Conservation (phyloP, 1,140 invertebrate genomes). For the Drosophila nannoptera region DNA sequence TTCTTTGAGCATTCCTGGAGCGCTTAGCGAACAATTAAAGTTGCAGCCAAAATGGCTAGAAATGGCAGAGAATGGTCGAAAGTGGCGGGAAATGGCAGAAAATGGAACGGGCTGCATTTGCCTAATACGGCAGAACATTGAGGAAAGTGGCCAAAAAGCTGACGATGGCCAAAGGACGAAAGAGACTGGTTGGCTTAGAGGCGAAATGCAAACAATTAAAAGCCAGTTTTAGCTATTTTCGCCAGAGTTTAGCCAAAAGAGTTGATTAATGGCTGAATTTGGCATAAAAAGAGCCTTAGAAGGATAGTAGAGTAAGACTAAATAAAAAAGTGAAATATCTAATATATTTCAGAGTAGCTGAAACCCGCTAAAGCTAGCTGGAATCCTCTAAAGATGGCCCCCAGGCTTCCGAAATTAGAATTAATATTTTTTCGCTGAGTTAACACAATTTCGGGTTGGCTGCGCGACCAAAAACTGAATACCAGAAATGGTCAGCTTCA, state of each 20-base stretch:
- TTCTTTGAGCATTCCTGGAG: constrained; percentile 39
- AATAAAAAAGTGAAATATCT: too few relatives aligned
- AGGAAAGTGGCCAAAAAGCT: neutral
- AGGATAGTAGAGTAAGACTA: too few relatives aligned
- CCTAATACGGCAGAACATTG: too few relatives aligned
- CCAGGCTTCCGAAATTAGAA: constrained; percentile 66
- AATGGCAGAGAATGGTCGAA: constrained; percentile 23
- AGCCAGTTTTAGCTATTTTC: too few relatives aligned
- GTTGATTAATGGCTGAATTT: too few relatives aligned
- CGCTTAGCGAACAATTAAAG: constrained; percentile 61
- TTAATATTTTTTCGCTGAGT: constrained; percentile 73
- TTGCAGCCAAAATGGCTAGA: constrained; percentile 48
- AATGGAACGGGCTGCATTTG: too few relatives aligned
- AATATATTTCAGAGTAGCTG: too few relatives aligned
- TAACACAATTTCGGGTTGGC: constrained; percentile 73
- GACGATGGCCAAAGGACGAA: too few relatives aligned
- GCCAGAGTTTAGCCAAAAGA: too few relatives aligned
- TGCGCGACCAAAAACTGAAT: constrained; percentile 49
- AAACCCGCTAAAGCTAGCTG: constrained; percentile 4
- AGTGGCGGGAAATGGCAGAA: neutral
- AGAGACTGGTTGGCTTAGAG: too few relatives aligned
- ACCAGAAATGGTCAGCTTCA: constrained; percentile 56
- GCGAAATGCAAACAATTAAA: too few relatives aligned
- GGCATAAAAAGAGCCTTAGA: too few relatives aligned
- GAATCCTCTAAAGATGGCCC: constrained; percentile 35